These are phyloP conservation scores for Schizopygopsis malacanthus DNA, from an alignment of 2,797 vertebrate genomes.

Conservation along the genomic window DNA sequence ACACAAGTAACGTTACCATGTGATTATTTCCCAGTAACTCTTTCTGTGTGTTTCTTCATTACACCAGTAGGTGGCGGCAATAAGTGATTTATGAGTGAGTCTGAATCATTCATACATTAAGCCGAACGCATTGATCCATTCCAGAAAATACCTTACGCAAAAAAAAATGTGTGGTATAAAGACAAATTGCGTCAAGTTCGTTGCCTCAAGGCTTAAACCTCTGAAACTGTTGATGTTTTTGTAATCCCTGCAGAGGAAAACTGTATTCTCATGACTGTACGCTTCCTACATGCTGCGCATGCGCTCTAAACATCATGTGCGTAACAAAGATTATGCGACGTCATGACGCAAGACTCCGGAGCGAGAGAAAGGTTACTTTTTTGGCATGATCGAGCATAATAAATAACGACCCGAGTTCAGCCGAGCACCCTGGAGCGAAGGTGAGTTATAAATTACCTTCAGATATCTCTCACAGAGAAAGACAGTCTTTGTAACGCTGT, in stretches of 20 bases:
- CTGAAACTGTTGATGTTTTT: not conserved
- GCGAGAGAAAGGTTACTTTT: not conserved
- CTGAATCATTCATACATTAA: not conserved
- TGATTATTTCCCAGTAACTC: not conserved
- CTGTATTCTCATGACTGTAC: too few species aligned
- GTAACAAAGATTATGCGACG: not conserved
- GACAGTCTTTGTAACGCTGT: not conserved
- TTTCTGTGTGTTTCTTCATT: not conserved
- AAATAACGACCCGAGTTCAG: not conserved
- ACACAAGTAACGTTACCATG: not conserved
- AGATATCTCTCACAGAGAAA: too few species aligned
- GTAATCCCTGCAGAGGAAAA: too few species aligned
- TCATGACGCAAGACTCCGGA: not conserved
- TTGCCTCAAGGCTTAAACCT: too few species aligned
- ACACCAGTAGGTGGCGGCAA: not conserved
- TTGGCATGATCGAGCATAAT: slow-evolving; percentile 2
- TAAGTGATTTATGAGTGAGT: not conserved
- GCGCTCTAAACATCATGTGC: not conserved
- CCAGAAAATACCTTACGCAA: not conserved
- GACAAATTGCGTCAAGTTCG: too few species aligned
- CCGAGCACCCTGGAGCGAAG: not conserved
- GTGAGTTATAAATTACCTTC: not conserved
- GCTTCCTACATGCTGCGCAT: not conserved
- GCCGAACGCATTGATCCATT: not conserved
- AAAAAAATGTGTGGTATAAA: too few species aligned